Percentiles rank a stretch among this genome's conserved stretches.
Evolutionary conservation across 2,797 vertebrate species (phyloP).

Genomic region (Choloepus didactylus): DNA sequence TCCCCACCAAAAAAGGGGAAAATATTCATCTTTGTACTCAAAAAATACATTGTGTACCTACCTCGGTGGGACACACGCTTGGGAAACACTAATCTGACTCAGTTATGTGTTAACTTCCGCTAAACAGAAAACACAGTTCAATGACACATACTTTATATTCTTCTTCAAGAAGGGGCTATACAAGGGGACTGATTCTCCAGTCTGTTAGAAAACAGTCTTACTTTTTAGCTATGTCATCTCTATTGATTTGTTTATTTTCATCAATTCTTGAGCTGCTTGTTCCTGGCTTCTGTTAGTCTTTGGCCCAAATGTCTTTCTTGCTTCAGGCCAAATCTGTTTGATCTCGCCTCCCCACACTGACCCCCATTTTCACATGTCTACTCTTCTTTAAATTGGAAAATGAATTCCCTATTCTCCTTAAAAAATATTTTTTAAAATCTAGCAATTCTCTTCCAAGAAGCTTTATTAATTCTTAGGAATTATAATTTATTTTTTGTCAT

Average conservation of each 20-base stretch:
- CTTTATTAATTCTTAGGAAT: neutral
- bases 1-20: neutral
- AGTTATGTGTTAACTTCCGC: neutral
- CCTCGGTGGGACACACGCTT: neutral
- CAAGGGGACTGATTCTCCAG: neutral
- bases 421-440: neutral
- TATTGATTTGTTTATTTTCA: neutral
- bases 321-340: neutral
- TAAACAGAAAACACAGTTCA: neutral
- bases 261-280: neutral
- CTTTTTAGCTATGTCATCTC: neutral
- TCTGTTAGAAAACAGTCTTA: neutral
- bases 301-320: neutral
- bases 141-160: neutral
- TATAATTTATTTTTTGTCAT: neutral
- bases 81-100: neutral
- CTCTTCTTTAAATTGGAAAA: constrained; percentile 5
- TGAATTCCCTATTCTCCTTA: neutral
- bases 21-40: neutral
- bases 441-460: neutral
- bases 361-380: neutral
- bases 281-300: neutral
- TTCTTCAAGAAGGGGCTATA: neutral
- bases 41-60: neutral
- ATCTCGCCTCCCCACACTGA: neutral